phyloP scores from a whole-genome alignment of 2,113 vertebrate species.

The Sinocyclocheilus maitianheensis region DNA sequence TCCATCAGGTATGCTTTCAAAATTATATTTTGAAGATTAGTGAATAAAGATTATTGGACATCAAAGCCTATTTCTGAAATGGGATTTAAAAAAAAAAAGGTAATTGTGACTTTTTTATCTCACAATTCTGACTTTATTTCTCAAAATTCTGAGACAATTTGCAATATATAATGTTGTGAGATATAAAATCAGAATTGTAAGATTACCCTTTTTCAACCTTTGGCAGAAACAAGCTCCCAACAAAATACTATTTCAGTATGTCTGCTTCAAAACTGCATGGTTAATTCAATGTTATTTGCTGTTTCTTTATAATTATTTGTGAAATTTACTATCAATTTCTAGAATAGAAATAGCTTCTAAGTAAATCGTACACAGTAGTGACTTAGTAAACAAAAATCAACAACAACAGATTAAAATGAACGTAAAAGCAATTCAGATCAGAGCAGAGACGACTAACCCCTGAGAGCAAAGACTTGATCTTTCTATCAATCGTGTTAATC shows the following conservation, averaged over 20 bases:
- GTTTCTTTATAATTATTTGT: background rate
- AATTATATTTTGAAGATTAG: background rate
- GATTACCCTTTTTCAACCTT: no score
- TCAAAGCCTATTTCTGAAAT: background rate
- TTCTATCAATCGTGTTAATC: background rate
- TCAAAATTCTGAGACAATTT: no score
- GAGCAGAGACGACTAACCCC: background rate
- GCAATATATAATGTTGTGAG: no score
- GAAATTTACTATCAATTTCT: background rate
- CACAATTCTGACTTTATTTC: background rate
- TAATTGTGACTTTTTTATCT: background rate
- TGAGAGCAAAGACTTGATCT: background rate
- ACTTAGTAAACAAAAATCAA: background rate
- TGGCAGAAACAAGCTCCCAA: no score
- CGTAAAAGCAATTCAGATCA: background rate
- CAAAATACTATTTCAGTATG: no score
- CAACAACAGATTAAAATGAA: background rate
- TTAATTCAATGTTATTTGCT: background rate
- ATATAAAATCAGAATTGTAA: no score
- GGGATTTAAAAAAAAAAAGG: background rate
- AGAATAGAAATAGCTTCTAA: background rate
- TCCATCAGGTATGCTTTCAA: background rate
- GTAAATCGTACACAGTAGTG: background rate
- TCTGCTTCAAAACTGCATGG: background rate
- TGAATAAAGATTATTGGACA: background rate